Conservation (phyloP, 2,888 invertebrate species). For the Icerya purchasi region DNA sequence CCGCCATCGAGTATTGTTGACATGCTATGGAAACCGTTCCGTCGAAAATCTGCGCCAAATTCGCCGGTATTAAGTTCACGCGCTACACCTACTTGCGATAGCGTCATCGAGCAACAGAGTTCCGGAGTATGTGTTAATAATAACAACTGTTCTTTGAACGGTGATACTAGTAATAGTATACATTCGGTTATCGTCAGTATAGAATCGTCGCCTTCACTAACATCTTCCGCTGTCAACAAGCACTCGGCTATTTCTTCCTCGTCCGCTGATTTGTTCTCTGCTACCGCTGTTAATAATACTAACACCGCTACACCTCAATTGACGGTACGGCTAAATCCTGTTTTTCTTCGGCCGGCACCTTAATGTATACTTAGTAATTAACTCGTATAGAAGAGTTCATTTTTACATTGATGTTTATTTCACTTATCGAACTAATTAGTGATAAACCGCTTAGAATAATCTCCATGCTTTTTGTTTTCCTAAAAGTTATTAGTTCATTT, state of each 20-base stretch:
- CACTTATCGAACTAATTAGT: no score
- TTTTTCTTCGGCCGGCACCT: no score
- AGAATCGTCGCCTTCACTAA: constrained; percentile 5
- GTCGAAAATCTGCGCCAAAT: constrained; percentile 34
- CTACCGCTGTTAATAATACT: no score
- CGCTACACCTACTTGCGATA: constrained; percentile 5
- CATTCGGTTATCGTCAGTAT: constrained; percentile 3
- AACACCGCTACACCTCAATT: no score
- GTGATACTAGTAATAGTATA: neutral
- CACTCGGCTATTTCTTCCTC: neutral
- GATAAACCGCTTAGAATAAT: no score
- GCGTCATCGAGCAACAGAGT: constrained; percentile 12
- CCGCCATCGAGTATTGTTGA: constrained; percentile 31
- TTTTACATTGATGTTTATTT: no score
- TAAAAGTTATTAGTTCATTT: no score
- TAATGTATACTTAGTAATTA: no score
- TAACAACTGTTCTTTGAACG: constrained; percentile 1
- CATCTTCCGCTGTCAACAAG: neutral
- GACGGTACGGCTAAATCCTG: no score
- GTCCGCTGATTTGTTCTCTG: neutral
- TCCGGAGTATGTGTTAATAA: constrained; percentile 15
- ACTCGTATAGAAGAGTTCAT: no score
- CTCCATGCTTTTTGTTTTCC: no score
- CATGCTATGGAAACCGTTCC: constrained; percentile 42
- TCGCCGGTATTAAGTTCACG: constrained; percentile 16